phyloP scores from a whole-genome alignment of 2,888 invertebrate species.

The Sinohyriopsis cumingii region DNA sequence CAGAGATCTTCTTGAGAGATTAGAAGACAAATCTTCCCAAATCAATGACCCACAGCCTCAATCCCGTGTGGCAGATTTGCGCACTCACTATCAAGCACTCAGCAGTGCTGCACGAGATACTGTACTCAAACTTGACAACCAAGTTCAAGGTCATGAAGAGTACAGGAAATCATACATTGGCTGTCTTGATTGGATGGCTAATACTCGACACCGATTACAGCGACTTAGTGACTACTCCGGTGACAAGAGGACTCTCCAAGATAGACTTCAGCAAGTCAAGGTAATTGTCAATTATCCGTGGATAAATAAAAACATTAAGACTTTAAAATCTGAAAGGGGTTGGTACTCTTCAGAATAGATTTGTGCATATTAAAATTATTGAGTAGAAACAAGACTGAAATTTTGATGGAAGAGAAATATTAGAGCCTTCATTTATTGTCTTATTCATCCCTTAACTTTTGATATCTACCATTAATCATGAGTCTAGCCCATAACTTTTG shows the following conservation, averaged over 20 bases:
- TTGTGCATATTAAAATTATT: no score
- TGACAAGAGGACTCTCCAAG: constrained; percentile 86
- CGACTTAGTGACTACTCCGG: constrained; percentile 88
- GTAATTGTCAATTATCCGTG: constrained; percentile 22
- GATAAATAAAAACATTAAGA: no score
- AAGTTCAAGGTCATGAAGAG: constrained; percentile 85
- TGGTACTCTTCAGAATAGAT: no score
- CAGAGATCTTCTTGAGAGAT: constrained; percentile 82
- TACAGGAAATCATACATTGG: constrained; percentile 61
- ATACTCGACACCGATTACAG: constrained; percentile 89
- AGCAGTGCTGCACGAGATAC: constrained; percentile 28
- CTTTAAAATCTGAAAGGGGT: no score
- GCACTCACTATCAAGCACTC: constrained; percentile 48
- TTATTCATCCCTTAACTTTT: no score
- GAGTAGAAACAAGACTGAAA: no score
- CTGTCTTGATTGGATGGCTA: constrained; percentile 82
- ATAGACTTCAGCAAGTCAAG: constrained; percentile 76
- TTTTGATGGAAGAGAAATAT: no score
- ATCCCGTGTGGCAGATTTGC: constrained; percentile 52
- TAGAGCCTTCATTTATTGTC: no score
- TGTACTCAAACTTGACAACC: constrained; percentile 80
- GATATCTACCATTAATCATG: no score
- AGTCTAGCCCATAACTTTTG: no score
- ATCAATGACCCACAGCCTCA: constrained; percentile 88
- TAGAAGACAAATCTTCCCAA: constrained; percentile 91